Conservation (phyloP, 2,797 vertebrate genomes). For the Ispidina picta region DNA sequence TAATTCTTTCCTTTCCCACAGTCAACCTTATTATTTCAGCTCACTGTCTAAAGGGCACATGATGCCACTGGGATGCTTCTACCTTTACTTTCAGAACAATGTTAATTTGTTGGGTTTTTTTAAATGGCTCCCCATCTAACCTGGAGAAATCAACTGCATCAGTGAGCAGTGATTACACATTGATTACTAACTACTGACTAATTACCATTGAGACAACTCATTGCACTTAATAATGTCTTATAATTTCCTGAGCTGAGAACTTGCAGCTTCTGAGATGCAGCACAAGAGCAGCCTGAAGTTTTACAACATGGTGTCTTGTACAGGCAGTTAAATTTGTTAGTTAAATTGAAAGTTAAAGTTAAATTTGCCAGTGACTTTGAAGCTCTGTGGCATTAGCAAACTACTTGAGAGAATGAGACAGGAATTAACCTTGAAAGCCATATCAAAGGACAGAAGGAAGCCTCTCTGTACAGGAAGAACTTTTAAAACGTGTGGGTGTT, state of each 20-base stretch:
- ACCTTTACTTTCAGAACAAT: not conserved
- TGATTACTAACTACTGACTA: not conserved
- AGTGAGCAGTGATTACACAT: not conserved
- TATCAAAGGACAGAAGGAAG: conserved; percentile 4
- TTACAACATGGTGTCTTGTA: not conserved
- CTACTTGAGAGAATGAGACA: not conserved
- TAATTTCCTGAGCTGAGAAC: not conserved
- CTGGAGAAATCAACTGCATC: not conserved
- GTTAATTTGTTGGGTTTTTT: not conserved
- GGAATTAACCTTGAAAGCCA: conserved; percentile 16
- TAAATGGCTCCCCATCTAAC: not conserved
- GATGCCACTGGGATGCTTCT: not conserved
- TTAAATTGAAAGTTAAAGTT: not conserved
- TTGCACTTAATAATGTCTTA: not conserved
- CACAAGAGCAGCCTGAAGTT: not conserved
- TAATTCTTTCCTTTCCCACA: not conserved
- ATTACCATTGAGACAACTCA: not conserved
- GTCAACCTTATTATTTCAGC: not conserved
- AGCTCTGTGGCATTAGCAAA: not conserved
- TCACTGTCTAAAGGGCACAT: not conserved
- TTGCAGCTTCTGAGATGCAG: not conserved
- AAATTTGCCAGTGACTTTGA: not conserved
- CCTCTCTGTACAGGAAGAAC: not conserved
- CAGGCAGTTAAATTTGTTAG: not conserved
- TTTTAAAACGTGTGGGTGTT: not conserved